Base-by-base conservation (phyloP, 1,140 invertebrate genomes). In the Drosophila mayri region DNA sequence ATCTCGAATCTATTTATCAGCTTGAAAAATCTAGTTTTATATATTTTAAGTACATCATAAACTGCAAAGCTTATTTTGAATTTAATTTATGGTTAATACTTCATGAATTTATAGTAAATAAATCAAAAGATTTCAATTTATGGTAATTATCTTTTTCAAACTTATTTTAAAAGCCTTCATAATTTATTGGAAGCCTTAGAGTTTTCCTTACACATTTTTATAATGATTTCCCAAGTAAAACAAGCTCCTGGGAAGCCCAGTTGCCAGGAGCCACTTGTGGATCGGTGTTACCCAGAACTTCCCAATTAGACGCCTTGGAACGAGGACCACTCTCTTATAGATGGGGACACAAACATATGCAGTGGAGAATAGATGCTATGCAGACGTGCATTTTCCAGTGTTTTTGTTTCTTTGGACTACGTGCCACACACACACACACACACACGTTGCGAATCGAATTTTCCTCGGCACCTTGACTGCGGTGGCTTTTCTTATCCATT, bases 371-470 rank as follows among this genome's bases (percentile, higher is more conserved):
- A 22, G 28, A 71, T 58, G 25, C 50, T 20, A 58, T 71, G 65
- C 50, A 47, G 57, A 71, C 68, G 41, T 71, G 55, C 68, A 71
- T 47, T 71, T 44, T 12, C 20, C 38, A 12, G 1, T 16, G n/a
- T 22, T 71, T 54, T 12, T 22, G 58, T 54, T 12, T n/a, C 35
- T 14, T 37, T 20, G 28, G 43, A 49, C 25, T 72, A 72, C 66
- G 68, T 72, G 68, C 59, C 66, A 68, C 74, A 22, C 50, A 11
- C 62, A 74, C 73, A 35, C 49, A 20, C 49, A 35, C 22, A 25
- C 25, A 25, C 25, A 25, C 25, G 25, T 25, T 74, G 59, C 35
- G 38, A 70, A 44, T 61, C 63, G 44, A 66, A 66, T 66, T 66
- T 68, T 18, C 22, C 14, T 18, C 11, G 63, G 9, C 20, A 67